Evolutionary conservation across 2,113 vertebrate genomes (phyloP).

Genomic region (Anser brachyrhynchus): DNA sequence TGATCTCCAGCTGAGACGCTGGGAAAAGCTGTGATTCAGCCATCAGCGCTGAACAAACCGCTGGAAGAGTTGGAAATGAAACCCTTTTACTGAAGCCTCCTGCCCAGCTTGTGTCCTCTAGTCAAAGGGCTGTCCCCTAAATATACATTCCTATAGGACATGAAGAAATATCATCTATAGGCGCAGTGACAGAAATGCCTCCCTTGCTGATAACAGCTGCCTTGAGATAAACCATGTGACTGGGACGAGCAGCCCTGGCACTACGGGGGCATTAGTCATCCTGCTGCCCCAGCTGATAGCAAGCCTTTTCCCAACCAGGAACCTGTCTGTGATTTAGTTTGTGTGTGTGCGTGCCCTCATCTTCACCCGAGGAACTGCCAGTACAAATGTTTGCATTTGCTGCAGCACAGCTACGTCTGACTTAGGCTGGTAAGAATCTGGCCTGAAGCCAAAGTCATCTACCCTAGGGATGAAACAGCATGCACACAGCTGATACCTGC

Average conservation of each 20-base stretch:
- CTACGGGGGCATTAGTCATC: neutral
- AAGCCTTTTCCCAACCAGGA: neutral
- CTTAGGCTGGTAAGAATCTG: neutral
- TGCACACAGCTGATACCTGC: slow-evolving; percentile 80
- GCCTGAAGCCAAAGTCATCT: neutral
- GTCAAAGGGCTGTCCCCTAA: neutral
- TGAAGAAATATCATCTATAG: neutral
- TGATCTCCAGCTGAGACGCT: neutral
- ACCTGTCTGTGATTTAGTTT: neutral
- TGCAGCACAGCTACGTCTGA: neutral
- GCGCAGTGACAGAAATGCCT: neutral
- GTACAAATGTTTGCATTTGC: neutral
- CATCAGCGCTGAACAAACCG: neutral
- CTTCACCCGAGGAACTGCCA: neutral
- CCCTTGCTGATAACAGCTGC: neutral
- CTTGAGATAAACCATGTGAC: neutral
- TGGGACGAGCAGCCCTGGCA: neutral
- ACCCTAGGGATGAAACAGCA: neutral
- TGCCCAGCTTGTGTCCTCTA: neutral
- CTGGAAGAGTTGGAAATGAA: neutral
- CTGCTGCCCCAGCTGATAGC: neutral
- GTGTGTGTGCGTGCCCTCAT: neutral
- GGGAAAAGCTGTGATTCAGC: neutral
- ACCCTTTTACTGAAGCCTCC: neutral
- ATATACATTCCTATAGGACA: neutral